Evolutionary conservation across 1,140 invertebrate species (phyloP).

Genomic region (Pararge aegeria): DNA sequence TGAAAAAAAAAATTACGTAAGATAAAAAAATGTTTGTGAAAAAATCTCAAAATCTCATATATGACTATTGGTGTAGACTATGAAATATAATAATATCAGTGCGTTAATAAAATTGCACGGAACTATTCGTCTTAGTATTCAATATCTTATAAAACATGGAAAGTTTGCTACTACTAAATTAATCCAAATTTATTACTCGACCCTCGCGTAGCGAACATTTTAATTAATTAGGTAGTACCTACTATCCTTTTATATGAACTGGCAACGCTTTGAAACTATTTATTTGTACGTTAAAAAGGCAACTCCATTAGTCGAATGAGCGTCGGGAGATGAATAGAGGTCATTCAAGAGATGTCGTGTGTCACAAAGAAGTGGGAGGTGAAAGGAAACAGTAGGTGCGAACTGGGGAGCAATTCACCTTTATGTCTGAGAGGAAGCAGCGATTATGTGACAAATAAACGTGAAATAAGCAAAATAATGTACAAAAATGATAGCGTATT

Average conservation of each 20-base stretch:
- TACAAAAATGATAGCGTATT: neutral
- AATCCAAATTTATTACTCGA: constrained; percentile 29
- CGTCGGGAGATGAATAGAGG: constrained; percentile 64
- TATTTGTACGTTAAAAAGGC: constrained; percentile 73
- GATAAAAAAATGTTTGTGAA: too few species aligned
- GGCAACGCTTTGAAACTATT: constrained; percentile 61
- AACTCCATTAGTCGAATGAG: constrained; percentile 76
- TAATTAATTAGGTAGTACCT: constrained; percentile 77
- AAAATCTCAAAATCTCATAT: too few species aligned
- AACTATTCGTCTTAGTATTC: constrained; percentile 7
- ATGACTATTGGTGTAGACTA: too few species aligned
- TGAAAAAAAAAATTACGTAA: too few species aligned
- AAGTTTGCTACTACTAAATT: constrained; percentile 29
- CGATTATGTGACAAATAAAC: constrained; percentile 27
- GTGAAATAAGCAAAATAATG: constrained; percentile 15
- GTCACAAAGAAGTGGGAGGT: constrained; percentile 49
- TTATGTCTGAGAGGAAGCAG: constrained; percentile 22
- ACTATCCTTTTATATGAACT: constrained; percentile 43
- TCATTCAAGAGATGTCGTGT: constrained; percentile 72
- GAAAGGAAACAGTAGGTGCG: constrained; percentile 39
- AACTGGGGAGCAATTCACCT: constrained; percentile 25
- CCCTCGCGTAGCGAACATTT: constrained; percentile 37
- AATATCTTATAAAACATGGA: constrained; percentile 10
- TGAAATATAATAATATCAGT: too few species aligned
- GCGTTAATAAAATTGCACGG: neutral